Percentiles rank a stretch among this genome's conserved stretches.
Conservation (phyloP, 2,888 invertebrate species). For the Melanargia galathea region DNA sequence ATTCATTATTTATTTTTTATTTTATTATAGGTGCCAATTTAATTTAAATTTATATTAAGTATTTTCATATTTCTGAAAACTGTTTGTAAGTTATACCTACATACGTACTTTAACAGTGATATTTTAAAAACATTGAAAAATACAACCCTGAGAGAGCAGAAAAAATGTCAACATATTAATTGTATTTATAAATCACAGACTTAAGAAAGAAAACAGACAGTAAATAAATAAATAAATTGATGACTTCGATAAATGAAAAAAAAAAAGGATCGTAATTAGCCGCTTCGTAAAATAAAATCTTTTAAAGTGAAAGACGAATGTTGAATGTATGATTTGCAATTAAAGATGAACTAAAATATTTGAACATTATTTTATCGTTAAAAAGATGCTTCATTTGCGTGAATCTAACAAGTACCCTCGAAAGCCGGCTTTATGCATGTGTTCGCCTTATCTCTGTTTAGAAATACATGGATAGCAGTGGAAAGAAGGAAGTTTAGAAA, state of each 20-base stretch:
- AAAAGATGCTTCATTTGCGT: too few relatives aligned
- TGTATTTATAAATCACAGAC: background rate
- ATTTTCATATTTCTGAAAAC: background rate
- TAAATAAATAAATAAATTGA: background rate
- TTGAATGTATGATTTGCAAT: too few relatives aligned
- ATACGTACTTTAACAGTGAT: background rate
- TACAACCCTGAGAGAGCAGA: background rate
- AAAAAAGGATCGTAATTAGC: too few relatives aligned
- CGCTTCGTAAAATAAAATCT: background rate
- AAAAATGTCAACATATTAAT: background rate
- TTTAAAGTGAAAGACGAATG: background rate
- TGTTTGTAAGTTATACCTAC: background rate
- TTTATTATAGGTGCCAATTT: constrained; percentile 16
- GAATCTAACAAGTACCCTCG: too few relatives aligned
- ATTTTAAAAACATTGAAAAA: background rate
- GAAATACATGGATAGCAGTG: too few relatives aligned
- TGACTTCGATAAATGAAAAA: too few relatives aligned
- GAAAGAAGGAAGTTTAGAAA: too few relatives aligned
- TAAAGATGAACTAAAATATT: too few relatives aligned
- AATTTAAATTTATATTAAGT: constrained; percentile 9
- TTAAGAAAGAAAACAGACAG: background rate
- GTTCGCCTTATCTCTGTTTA: too few relatives aligned
- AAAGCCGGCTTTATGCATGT: too few relatives aligned
- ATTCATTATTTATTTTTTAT: too few relatives aligned
- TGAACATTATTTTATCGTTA: too few relatives aligned